phyloP scores from a whole-genome alignment of 2,888 invertebrate species.

The Tetheella fluctuosa region DNA sequence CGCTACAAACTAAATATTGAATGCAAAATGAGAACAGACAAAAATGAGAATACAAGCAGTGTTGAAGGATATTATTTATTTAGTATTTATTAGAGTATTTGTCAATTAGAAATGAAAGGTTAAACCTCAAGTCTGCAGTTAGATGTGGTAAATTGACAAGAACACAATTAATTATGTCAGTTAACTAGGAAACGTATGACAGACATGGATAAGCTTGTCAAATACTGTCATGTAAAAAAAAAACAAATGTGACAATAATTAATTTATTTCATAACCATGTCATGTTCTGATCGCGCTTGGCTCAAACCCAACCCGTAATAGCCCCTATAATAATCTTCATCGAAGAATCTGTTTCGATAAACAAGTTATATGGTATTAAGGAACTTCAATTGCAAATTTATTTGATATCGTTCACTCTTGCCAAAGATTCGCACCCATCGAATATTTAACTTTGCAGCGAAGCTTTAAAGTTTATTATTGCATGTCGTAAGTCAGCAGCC shows the following conservation, averaged over 20 bases:
- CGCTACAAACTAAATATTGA: too few species aligned
- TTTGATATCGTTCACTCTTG: slow-evolving; percentile 48
- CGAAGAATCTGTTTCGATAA: slow-evolving; percentile 62
- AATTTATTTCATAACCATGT: slow-evolving; percentile 35
- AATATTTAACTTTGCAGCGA: slow-evolving; percentile 43
- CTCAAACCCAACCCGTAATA: slow-evolving; percentile 43
- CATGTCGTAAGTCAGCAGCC: slow-evolving; percentile 30
- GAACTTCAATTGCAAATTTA: slow-evolving; percentile 63
- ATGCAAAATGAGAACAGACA: too few species aligned
- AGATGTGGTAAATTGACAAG: background rate
- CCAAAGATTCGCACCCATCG: slow-evolving; percentile 45
- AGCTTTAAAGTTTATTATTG: slow-evolving; percentile 52
- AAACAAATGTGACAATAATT: slow-evolving; percentile 30
- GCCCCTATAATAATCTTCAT: slow-evolving; percentile 44
- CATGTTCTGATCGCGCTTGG: slow-evolving; percentile 40
- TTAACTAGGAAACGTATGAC: background rate
- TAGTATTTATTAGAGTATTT: background rate
- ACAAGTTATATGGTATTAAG: slow-evolving; percentile 60
- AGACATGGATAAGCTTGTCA: slow-evolving; percentile 5
- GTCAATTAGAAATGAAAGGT: background rate
- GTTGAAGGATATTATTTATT: too few species aligned
- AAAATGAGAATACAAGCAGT: too few species aligned
- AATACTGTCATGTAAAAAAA: slow-evolving; percentile 5
- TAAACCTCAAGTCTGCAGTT: background rate
- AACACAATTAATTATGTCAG: background rate